Evolutionary conservation across 2,888 invertebrate genomes (phyloP).

Genomic region (Eudasyphora cyanicolor): DNA sequence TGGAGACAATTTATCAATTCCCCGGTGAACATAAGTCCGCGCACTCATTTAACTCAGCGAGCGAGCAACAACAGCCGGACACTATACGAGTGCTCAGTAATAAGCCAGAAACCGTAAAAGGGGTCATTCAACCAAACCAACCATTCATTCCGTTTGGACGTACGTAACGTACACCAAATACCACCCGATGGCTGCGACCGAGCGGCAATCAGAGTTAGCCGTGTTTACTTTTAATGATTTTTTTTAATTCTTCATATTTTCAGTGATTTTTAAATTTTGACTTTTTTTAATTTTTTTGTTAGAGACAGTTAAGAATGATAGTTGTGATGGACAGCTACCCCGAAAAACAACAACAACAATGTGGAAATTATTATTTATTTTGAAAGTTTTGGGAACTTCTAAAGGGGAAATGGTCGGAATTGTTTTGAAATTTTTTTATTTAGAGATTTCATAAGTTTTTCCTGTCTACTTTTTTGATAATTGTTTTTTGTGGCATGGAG

Average conservation of each 20-base stretch:
- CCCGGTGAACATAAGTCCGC: slow-evolving; percentile 13
- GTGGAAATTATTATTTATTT: neutral
- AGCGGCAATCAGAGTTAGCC: neutral
- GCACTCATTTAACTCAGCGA: neutral
- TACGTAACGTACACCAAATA: neutral
- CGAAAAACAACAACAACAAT: neutral
- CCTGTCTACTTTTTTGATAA: neutral
- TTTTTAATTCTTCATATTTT: slow-evolving; percentile 16
- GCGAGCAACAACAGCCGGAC: neutral
- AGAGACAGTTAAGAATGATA: slow-evolving; percentile 11
- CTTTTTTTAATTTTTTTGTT: neutral
- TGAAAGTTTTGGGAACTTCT: neutral
- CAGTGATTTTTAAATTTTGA: neutral
- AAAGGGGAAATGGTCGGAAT: neutral
- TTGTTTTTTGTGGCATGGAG: neutral
- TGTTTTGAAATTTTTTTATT: neutral
- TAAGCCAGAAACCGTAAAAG: neutral
- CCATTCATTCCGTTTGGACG: neutral
- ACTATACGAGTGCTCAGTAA: neutral
- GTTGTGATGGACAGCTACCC: slow-evolving; percentile 1
- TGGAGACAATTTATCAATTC: slow-evolving; percentile 48
- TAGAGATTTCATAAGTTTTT: neutral
- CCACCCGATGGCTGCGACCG: too few species aligned
- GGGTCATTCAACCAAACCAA: slow-evolving; percentile 22
- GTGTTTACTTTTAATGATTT: neutral